Base-by-base conservation (phyloP, 1,140 invertebrate species). In the Trachymyrmex septentrionalis region DNA sequence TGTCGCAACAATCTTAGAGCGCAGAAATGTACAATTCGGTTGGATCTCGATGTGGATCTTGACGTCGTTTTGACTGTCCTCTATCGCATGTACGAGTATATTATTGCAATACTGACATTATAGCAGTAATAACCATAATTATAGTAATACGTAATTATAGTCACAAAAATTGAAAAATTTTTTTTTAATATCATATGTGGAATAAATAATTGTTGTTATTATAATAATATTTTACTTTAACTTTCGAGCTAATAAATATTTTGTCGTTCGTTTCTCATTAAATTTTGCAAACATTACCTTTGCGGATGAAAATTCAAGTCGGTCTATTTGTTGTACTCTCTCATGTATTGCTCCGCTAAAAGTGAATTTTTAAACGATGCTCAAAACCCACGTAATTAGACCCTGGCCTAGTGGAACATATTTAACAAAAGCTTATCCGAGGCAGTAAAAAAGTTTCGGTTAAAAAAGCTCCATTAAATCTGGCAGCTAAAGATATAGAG, bases 391-490 rank as follows among this genome's bases (percentile, higher is more conserved):
- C 44, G 86, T 89, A 92, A 93, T 93, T 92, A 92, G 87, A 92
- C 34, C 10, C 77, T 76, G 66, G 78, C n/a, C 44, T 27, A 34
- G 55, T 71, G 84, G 76, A 71, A 91, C 87, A 87, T 90, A 93
- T 93, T 94, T 93, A 92, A 92, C 92, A 88, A 87, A 85, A 78
- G 88, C 91, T 93, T 91, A 93, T 87, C 87, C 87, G 48, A 66
- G 87, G 81, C 92, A 75, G 85, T 89, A 92, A 93, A 92, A 93
- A 92, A 93, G 90, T 93, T 89, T 87, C 73, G 84, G 86, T 87
- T 78, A 88, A 91, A 92, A 93, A 90, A 92, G 78, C 92, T 91
- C 88, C 89, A 92, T 94, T 94, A 94, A 94, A 93, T 93, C 88
- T 89, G 88, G 87, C 85, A 81, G 69, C 88, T 85, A 89, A 69